Conservation (phyloP, 1,140 invertebrate genomes). For the Calliphora vicina region DNA sequence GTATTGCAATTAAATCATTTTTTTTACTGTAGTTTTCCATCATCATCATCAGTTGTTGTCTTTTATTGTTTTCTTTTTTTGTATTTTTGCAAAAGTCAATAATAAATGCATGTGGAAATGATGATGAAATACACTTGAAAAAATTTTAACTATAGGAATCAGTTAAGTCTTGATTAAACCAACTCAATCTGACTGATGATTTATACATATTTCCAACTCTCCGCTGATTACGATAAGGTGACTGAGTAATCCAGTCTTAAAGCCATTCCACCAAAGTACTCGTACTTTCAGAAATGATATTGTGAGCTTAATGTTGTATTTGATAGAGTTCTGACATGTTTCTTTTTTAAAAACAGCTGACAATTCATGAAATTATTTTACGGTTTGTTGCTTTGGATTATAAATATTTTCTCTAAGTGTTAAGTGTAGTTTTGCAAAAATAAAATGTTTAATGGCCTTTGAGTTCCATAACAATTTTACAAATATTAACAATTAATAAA, state of each 20-base stretch:
- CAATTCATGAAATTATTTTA: no score
- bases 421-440: neutral
- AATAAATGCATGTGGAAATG: neutral
- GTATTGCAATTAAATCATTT: neutral
- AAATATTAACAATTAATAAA: neutral
- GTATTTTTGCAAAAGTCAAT: neutral
- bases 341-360: no score
- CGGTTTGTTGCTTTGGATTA: no score
- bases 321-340: no score
- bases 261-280: no score
- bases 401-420: neutral
- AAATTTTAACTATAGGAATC: neutral
- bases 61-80: neutral
- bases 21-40: conserved; percentile 8
- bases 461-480: neutral
- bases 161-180: no score
- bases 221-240: no score
- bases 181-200: no score
- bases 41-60: neutral
- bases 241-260: no score
- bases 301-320: no score
- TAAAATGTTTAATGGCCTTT: conserved; percentile 10
- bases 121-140: neutral
- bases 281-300: no score
- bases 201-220: no score